phyloP scores from a whole-genome alignment of 2,888 invertebrate species.

The Branchipolynoe longqiensis region DNA sequence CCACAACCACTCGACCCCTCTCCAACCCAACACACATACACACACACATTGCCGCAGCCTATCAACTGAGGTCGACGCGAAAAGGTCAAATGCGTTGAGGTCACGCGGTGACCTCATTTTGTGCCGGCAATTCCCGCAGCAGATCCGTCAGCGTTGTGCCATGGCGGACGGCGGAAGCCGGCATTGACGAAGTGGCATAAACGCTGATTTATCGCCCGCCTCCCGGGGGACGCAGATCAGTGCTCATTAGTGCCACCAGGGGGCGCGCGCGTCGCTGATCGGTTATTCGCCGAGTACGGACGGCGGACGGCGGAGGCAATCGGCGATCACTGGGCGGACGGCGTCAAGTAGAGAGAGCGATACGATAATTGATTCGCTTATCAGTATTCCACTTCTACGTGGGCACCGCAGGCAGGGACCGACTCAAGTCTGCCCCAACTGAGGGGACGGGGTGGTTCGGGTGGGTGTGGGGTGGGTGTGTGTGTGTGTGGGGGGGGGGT shows the following conservation, averaged over 20 bases:
- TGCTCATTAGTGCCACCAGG: constrained; percentile 2
- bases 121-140: background rate
- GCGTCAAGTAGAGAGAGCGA: background rate
- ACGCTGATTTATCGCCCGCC: constrained; percentile 37
- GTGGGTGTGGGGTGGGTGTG: too few species aligned
- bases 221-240: constrained; percentile 12
- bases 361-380: constrained; percentile 7
- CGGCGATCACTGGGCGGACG: background rate
- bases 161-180: background rate
- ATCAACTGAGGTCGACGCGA: background rate
- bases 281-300: background rate
- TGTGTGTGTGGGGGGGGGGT: too few species aligned
- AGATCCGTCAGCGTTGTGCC: background rate
- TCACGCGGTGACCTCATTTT: constrained; percentile 19
- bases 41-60: too few species aligned
- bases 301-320: background rate
- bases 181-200: constrained; percentile 8
- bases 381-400: background rate
- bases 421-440: too few species aligned
- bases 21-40: too few species aligned
- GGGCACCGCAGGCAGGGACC: too few species aligned
- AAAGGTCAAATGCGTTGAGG: background rate
- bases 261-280: background rate
- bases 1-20: too few species aligned
- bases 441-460: too few species aligned